Percentiles rank a stretch among this genome's conserved stretches.
These are phyloP conservation scores for Stenopsyche tienmushanensis DNA, from an alignment of 1,140 invertebrate species.

Conservation along the genomic window DNA sequence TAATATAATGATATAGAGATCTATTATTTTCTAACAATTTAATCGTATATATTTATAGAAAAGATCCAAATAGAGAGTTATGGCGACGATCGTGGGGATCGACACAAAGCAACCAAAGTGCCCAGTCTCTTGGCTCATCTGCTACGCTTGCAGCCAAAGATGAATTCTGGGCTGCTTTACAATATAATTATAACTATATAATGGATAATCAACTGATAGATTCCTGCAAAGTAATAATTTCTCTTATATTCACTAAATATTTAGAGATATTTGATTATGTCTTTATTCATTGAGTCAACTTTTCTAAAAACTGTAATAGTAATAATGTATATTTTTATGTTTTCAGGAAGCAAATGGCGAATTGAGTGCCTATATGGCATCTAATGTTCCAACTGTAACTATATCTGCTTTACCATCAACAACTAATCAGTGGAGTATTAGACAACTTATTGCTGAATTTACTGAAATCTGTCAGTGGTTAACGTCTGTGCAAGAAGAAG, in stretches of 20 bases:
- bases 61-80: slow-evolving; percentile 63
- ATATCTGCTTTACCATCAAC: slow-evolving; percentile 44
- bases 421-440: slow-evolving; percentile 69
- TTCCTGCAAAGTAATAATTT: slow-evolving; percentile 62
- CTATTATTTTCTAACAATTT: background rate
- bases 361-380: slow-evolving; percentile 62
- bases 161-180: slow-evolving; percentile 87
- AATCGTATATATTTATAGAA: slow-evolving; percentile 45
- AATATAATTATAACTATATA: slow-evolving; percentile 87
- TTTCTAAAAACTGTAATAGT: background rate
- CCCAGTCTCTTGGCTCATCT: slow-evolving; percentile 55
- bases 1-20: background rate
- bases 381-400: slow-evolving; percentile 41
- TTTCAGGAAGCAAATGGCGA: slow-evolving; percentile 78
- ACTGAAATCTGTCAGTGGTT: slow-evolving; percentile 80
- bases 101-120: slow-evolving; percentile 58
- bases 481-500: slow-evolving; percentile 72
- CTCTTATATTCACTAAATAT: background rate
- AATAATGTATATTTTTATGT: slow-evolving; percentile 20
- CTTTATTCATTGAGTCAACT: background rate
- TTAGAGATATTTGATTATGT: background rate
- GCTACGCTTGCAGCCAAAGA: slow-evolving; percentile 62
- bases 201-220: slow-evolving; percentile 93
- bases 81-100: slow-evolving; percentile 71
- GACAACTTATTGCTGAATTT: slow-evolving; percentile 77